These are phyloP conservation scores for Eupithecia centaureata DNA, from an alignment of 2,888 invertebrate species.

Conservation along the genomic window DNA sequence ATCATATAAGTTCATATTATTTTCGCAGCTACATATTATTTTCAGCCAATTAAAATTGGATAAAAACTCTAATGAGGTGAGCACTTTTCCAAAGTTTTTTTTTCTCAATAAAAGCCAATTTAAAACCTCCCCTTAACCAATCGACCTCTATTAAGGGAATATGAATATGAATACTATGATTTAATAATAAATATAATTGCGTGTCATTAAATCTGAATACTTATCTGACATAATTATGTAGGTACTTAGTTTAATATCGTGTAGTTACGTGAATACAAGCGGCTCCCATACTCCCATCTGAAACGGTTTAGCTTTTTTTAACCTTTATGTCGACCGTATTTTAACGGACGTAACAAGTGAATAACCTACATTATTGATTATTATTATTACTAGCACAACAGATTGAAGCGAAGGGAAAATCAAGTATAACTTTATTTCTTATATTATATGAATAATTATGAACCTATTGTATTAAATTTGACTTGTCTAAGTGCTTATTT, in stretches of 20 bases:
- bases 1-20: background rate
- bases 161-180: conserved; percentile 42
- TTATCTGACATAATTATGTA: conserved; percentile 29
- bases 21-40: background rate
- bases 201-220: conserved; percentile 40
- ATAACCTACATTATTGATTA: too few species aligned
- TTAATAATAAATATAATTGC: conserved; percentile 41
- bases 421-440: too few species aligned
- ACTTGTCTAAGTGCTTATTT: too few species aligned
- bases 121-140: conserved; percentile 49
- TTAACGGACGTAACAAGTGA: background rate
- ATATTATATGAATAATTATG: too few species aligned
- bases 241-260: conserved; percentile 13
- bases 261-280: conserved; percentile 11
- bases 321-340: background rate
- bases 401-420: too few species aligned
- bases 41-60: too few species aligned
- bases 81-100: background rate
- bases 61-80: background rate
- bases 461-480: too few species aligned
- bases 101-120: background rate
- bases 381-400: too few species aligned
- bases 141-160: conserved; percentile 45
- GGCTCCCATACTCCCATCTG: background rate
- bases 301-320: conserved; percentile 6